A percentile compares a stretch with the other conserved stretches of the same genome.
Conservation (phyloP, 2,888 invertebrate species). For the Zelleria hepariella region DNA sequence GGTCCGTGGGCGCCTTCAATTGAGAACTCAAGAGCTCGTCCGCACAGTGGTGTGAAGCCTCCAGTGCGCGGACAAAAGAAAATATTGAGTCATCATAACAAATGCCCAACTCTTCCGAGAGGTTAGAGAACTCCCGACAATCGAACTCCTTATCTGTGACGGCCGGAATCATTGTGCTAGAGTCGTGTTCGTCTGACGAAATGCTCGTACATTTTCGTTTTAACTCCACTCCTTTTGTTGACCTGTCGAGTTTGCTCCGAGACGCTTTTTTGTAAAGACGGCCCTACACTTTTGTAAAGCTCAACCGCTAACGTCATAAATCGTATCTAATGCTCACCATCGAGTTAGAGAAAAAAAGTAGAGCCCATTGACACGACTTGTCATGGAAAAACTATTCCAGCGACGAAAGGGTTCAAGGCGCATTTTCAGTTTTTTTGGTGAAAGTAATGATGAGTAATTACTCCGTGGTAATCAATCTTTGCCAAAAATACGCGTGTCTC, state of each 20-base stretch:
- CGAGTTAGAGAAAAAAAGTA: conserved; percentile 29
- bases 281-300: conserved; percentile 48
- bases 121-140: conserved; percentile 56
- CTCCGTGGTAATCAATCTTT: conserved; percentile 41
- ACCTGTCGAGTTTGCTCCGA: conserved; percentile 57
- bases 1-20: conserved; percentile 35
- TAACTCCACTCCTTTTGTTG: conserved; percentile 58
- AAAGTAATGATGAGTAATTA: conserved; percentile 25
- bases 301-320: conserved; percentile 48
- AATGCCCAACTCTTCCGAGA: conserved; percentile 53
- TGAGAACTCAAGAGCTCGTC: not conserved
- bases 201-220: conserved; percentile 49
- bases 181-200: conserved; percentile 59
- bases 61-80: conserved; percentile 41
- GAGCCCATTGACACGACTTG: conserved; percentile 26
- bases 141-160: conserved; percentile 64
- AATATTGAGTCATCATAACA: conserved; percentile 71
- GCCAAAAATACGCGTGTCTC: conserved; percentile 31
- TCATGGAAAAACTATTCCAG: conserved; percentile 6
- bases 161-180: conserved; percentile 59
- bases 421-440: conserved; percentile 22
- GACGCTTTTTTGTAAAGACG: conserved; percentile 54
- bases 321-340: conserved; percentile 60
- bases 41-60: not conserved
- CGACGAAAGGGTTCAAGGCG: conserved; percentile 19